Base-by-base conservation (phyloP, 2,888 invertebrate species). In the Lysandra coridon region DNA sequence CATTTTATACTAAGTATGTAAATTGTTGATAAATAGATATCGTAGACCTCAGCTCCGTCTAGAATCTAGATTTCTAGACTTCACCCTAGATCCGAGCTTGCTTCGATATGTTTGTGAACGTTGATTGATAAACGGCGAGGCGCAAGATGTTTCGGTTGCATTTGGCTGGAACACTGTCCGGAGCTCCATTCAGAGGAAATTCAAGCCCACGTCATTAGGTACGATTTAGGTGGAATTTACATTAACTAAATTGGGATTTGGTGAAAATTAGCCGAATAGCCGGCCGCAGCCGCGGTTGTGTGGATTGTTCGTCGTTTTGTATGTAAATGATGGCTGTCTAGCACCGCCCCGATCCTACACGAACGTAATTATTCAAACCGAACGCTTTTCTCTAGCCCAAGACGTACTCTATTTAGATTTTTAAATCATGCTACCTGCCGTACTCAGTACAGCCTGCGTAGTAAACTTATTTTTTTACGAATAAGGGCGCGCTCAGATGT, bases 281-380 rank as follows among this genome's bases (percentile, higher is more conserved):
- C 30, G 64, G 64, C 23, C 30, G 64, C 64, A 64, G 30, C 64
- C 64, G 30, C 64, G 64, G 64, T 64, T 64, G 30, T 64, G 64
- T 64, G 64, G 64, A 64, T 30, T 64, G 30, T 64, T 10, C 64
- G 30, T 64, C 30, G 64, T 64, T 64, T 64, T 30, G 64, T 64
- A 64, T 64, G 64, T 64, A 64, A 64, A 64, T 64, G 64, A 30
- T 64, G 64, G 64, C 10, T 64, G 64, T 30, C 64, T 62, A n/a
- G 62, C 23, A 23, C 62, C 62, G 62, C 62, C 64, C 30, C 64
- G 30, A 64, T 64, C 30, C 64, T 64, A 64, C 64, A 64, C 64
- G 64, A 64, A 64, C 12, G 64, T 64, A 30, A 64, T 64, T 64
- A 64, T 64, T 64, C 64, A 30, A 64, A 64, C 12, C 12, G 1